Evolutionary conservation across 2,113 vertebrate species (phyloP).

Genomic region (Syngnathus scovelli): DNA sequence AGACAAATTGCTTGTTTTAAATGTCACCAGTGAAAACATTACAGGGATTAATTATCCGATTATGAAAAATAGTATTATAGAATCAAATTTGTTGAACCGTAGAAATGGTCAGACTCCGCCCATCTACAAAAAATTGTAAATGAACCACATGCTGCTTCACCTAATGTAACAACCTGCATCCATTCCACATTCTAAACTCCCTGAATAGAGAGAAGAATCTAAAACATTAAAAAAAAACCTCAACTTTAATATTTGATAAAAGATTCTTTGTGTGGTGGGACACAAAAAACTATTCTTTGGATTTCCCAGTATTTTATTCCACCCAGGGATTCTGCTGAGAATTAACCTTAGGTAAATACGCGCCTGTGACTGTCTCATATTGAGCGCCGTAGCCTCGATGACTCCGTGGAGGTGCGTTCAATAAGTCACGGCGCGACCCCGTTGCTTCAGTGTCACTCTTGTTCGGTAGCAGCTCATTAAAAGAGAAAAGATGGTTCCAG

Average conservation of each 20-base stretch:
- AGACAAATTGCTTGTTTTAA: too few species aligned
- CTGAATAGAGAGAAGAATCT: not conserved
- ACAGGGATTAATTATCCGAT: too few species aligned
- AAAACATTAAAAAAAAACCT: not conserved
- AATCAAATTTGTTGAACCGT: too few species aligned
- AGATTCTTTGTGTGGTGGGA: not conserved
- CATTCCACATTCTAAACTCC: not conserved
- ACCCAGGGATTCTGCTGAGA: conserved; percentile 19
- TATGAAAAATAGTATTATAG: too few species aligned
- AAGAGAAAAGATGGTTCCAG: conserved; percentile 28
- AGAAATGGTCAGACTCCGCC: too few species aligned
- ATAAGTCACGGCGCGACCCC: conserved; percentile 19
- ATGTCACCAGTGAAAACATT: too few species aligned
- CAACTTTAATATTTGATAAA: not conserved
- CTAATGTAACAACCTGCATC: not conserved
- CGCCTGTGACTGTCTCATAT: conserved; percentile 47
- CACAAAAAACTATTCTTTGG: not conserved
- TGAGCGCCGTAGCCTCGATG: conserved; percentile 43
- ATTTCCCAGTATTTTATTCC: conserved; percentile 34
- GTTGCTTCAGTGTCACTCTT: conserved; percentile 45
- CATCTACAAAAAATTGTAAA: too few species aligned
- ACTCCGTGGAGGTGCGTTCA: conserved; percentile 39
- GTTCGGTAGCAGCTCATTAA: conserved; percentile 51
- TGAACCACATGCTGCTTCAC: too few species aligned
- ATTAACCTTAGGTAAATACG: conserved; percentile 48